Evolutionary conservation across 2,113 vertebrate genomes (phyloP).

Genomic region (Terrapene triunguis): DNA sequence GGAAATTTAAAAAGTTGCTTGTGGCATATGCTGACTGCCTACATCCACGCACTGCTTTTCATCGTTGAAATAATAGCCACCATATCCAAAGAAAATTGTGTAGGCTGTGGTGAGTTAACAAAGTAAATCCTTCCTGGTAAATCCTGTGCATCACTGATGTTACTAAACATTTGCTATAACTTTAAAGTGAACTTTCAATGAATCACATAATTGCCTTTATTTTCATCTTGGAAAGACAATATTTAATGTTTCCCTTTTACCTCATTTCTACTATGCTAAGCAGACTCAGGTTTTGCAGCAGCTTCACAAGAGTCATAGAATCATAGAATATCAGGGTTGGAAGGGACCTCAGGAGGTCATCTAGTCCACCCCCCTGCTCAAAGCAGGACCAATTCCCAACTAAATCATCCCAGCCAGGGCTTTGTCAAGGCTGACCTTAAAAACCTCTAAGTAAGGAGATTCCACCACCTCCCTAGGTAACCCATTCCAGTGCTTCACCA

Average conservation of each 20-base stretch:
- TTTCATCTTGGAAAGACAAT: neutral
- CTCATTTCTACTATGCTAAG: neutral
- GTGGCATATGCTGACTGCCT: conserved; percentile 38
- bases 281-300: neutral
- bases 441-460: no score
- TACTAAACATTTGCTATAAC: neutral
- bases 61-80: accelerated
- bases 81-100: neutral
- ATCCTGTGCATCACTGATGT: neutral
- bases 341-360: no score
- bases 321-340: no score
- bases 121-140: neutral
- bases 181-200: neutral
- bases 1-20: conserved; percentile 70
- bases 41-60: neutral
- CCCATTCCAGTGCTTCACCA: no score
- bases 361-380: no score
- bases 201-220: neutral
- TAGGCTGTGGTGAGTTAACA: neutral
- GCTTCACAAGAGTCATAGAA: neutral
- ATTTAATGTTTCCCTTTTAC: neutral
- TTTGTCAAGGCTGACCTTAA: no score
- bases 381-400: no score
- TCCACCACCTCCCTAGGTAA: no score
- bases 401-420: no score